Conservation (phyloP, 2,888 invertebrate species). For the Iphiclides podalirius region DNA sequence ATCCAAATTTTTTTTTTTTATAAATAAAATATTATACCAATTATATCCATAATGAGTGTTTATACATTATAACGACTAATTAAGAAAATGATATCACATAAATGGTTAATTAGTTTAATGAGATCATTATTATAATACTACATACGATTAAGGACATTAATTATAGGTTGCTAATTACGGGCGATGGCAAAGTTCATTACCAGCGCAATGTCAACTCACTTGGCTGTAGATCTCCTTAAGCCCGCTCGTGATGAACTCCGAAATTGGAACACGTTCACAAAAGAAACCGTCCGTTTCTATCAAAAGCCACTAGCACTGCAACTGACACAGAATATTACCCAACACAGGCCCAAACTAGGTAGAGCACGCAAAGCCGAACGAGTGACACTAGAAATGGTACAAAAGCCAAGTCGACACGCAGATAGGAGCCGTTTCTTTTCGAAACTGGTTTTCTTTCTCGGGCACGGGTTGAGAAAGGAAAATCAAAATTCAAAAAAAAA, state of each 20-base stretch:
- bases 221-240: constrained; percentile 77
- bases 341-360: constrained; percentile 68
- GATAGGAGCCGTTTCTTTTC: constrained; percentile 48
- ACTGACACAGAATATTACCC: constrained; percentile 76
- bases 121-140: not conserved
- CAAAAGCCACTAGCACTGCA: constrained; percentile 73
- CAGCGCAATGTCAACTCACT: constrained; percentile 52
- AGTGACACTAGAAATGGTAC: constrained; percentile 27
- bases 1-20: too few species aligned
- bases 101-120: too few species aligned
- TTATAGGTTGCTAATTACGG: constrained; percentile 16
- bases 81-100: too few species aligned
- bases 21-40: too few species aligned
- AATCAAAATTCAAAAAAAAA: constrained; percentile 68
- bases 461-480: constrained; percentile 50
- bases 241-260: constrained; percentile 79
- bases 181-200: constrained; percentile 2
- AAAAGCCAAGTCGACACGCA: too few species aligned
- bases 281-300: constrained; percentile 71
- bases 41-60: too few species aligned
- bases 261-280: constrained; percentile 74
- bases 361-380: constrained; percentile 45
- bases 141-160: constrained; percentile 1
- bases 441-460: constrained; percentile 61
- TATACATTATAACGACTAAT: too few species aligned